phyloP scores from a whole-genome alignment of 2,797 vertebrate species.

The Nannoperca australis region DNA sequence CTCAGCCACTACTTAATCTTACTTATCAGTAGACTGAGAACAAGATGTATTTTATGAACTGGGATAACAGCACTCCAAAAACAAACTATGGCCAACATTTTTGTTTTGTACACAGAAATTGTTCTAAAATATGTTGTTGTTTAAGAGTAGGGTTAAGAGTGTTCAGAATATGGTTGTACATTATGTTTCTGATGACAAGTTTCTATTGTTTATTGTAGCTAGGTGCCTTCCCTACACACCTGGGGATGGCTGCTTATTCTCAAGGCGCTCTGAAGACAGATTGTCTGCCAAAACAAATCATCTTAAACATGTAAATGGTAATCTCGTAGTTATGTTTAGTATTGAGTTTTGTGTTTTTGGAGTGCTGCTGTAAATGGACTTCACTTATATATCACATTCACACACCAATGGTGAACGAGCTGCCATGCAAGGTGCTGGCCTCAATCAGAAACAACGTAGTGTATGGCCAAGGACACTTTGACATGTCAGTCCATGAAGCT shows the following conservation, averaged over 20 bases:
- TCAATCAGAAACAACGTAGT: no score
- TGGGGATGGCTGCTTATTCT: background rate
- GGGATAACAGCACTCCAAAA: background rate
- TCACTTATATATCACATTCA: no score
- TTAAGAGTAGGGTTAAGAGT: background rate
- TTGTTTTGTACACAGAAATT: background rate
- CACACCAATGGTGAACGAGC: no score
- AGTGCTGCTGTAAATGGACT: background rate
- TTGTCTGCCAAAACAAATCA: background rate
- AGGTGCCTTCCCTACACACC: background rate
- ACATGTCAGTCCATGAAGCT: no score
- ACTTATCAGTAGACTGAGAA: background rate
- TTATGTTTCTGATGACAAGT: background rate
- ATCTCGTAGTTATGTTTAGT: background rate
- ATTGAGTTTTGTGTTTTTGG: background rate
- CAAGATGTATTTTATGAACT: constrained; percentile 10
- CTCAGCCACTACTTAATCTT: constrained; percentile 15
- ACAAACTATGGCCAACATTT: background rate
- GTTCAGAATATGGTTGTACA: background rate
- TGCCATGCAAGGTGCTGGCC: no score
- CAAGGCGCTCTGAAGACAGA: background rate
- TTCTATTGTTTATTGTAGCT: background rate
- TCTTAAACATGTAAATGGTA: background rate
- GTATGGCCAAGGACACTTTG: no score
- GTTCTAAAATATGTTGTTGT: background rate